These are phyloP conservation scores for Polydrusus tereticollis DNA, from an alignment of 2,888 invertebrate genomes.

Conservation along the genomic window DNA sequence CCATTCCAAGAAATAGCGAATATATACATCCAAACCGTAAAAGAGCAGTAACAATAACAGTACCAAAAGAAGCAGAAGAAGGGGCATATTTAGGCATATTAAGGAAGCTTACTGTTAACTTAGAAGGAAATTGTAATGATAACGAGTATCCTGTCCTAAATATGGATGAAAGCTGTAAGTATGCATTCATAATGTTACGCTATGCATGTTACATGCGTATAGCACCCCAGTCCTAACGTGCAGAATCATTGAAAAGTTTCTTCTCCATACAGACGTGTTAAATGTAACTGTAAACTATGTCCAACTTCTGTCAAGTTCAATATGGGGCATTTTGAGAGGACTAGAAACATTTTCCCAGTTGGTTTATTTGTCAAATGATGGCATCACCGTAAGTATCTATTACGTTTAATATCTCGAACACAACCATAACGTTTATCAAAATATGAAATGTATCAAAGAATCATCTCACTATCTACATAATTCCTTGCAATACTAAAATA, in stretches of 20 bases:
- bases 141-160: conserved; percentile 72
- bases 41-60: not conserved
- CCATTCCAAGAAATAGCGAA: not conserved
- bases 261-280: conserved; percentile 58
- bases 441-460: no score
- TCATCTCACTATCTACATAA: no score
- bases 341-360: conserved; percentile 90
- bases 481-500: no score
- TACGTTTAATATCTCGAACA: not conserved
- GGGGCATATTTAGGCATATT: conserved; percentile 65
- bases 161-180: conserved; percentile 85
- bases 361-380: conserved; percentile 66
- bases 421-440: no score
- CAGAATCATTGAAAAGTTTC: not conserved
- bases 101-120: conserved; percentile 70
- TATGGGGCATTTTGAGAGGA: conserved; percentile 90
- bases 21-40: not conserved
- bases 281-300: conserved; percentile 47
- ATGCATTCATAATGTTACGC: not conserved
- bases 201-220: no score
- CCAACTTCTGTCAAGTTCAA: conserved; percentile 64
- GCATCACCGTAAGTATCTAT: conserved; percentile 48
- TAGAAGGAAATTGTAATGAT: conserved; percentile 74
- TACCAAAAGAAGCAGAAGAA: not conserved
- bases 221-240: no score